phyloP scores from a whole-genome alignment of 2,888 invertebrate species.

The Chalcis sispes region DNA sequence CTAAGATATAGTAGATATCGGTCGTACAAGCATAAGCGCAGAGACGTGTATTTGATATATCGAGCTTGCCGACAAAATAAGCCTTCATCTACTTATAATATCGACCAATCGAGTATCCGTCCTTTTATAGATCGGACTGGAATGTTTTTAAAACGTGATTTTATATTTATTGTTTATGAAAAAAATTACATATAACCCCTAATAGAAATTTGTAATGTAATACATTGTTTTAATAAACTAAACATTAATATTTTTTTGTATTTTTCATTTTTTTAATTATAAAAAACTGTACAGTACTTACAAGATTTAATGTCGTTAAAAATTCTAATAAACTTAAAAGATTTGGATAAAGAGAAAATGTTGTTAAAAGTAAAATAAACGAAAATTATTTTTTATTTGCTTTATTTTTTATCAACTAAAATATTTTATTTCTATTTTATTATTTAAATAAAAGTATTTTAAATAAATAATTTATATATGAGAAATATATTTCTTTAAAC shows the following conservation, averaged over 20 bases:
- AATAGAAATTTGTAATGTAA: slow-evolving; percentile 51
- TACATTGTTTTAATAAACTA: slow-evolving; percentile 56
- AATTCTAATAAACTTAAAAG: slow-evolving; percentile 51
- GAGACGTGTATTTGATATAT: slow-evolving; percentile 55
- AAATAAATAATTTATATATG: slow-evolving; percentile 10
- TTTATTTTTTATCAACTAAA: background rate
- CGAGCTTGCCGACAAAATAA: slow-evolving; percentile 53
- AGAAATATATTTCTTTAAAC: background rate
- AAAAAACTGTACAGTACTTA: slow-evolving; percentile 58
- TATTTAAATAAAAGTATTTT: background rate
- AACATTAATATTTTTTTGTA: slow-evolving; percentile 27
- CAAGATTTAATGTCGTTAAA: slow-evolving; percentile 39
- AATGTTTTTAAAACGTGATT: slow-evolving; percentile 64
- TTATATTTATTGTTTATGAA: slow-evolving; percentile 62
- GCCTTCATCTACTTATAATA: slow-evolving; percentile 55
- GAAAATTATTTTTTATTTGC: slow-evolving; percentile 1
- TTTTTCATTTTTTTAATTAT: slow-evolving; percentile 24
- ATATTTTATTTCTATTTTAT: background rate
- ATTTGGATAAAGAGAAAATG: slow-evolving; percentile 56
- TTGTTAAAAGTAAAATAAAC: background rate
- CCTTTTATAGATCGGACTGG: slow-evolving; percentile 60
- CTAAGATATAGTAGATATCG: slow-evolving; percentile 49
- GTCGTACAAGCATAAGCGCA: slow-evolving; percentile 44
- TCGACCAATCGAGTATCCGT: slow-evolving; percentile 59
- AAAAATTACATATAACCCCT: slow-evolving; percentile 46